Conservation (phyloP, 1,140 invertebrate genomes). For the Eriosoma lanigerum region DNA sequence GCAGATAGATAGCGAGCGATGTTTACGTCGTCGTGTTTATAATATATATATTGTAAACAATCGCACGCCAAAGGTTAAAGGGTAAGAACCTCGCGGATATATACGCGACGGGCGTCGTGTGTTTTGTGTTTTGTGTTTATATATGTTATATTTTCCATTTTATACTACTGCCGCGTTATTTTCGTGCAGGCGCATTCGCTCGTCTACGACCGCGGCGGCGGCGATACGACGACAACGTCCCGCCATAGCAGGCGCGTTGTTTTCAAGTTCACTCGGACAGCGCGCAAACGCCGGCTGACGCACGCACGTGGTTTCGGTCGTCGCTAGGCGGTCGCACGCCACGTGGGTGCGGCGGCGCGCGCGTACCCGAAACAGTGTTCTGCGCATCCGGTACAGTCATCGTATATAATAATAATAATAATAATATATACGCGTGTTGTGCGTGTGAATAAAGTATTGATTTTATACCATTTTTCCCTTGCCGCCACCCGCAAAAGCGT, state of each 20-base stretch:
- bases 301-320: slow-evolving; percentile 23
- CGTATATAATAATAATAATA: no score
- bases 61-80: slow-evolving; percentile 24
- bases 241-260: no score
- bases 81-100: neutral
- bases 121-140: neutral
- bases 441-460: slow-evolving; percentile 45
- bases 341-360: slow-evolving; percentile 30
- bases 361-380: neutral
- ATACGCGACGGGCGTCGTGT: neutral
- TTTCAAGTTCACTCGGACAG: slow-evolving; percentile 52
- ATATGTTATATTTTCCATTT: no score
- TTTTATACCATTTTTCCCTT: slow-evolving; percentile 11
- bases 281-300: slow-evolving; percentile 31
- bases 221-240: neutral
- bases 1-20: no score
- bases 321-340: neutral
- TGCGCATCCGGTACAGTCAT: no score
- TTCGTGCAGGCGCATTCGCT: neutral
- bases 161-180: neutral
- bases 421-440: neutral
- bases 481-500: neutral
- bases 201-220: neutral
- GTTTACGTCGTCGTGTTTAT: no score
- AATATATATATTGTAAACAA: slow-evolving; percentile 11